Evolutionary conservation across 2,797 vertebrate species (phyloP).

Genomic region (Rhynchonycteris naso): DNA sequence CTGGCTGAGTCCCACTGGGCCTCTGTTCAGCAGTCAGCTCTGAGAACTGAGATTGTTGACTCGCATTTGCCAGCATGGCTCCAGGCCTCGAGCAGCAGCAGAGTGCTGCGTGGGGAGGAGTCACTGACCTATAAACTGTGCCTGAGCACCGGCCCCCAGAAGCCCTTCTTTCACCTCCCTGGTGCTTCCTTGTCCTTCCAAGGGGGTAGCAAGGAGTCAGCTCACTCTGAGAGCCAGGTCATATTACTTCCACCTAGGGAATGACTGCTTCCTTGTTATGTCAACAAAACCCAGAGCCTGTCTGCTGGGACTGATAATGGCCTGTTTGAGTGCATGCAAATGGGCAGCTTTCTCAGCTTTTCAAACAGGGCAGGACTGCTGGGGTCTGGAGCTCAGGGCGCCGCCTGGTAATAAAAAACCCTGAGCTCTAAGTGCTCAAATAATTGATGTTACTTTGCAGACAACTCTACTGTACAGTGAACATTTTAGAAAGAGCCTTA

Average conservation of each 20-base stretch:
- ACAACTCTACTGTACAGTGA: not conserved
- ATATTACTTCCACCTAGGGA: conserved; percentile 20
- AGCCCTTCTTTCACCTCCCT: not conserved
- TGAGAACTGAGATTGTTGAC: not conserved
- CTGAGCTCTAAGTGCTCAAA: not conserved
- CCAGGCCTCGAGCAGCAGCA: not conserved
- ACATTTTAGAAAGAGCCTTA: not conserved
- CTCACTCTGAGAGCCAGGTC: conserved; percentile 2
- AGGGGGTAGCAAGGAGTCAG: not conserved
- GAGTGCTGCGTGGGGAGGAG: not conserved
- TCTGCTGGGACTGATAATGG: conserved; percentile 45
- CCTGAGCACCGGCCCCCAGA: not conserved
- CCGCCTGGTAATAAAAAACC: not conserved
- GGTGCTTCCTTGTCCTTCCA: not conserved
- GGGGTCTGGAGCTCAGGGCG: not conserved
- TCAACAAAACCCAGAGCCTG: conserved; percentile 17
- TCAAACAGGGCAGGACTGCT: not conserved
- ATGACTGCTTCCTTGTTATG: conserved; percentile 37
- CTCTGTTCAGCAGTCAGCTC: not conserved
- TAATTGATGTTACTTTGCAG: conserved; percentile 15
- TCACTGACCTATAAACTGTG: not conserved
- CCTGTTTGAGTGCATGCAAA: conserved; percentile 31
- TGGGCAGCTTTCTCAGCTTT: conserved; percentile 24
- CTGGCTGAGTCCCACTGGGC: not conserved
- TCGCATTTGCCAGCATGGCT: not conserved